phyloP scores from a whole-genome alignment of 2,797 vertebrate genomes.

The Chrysocyon brachyurus region DNA sequence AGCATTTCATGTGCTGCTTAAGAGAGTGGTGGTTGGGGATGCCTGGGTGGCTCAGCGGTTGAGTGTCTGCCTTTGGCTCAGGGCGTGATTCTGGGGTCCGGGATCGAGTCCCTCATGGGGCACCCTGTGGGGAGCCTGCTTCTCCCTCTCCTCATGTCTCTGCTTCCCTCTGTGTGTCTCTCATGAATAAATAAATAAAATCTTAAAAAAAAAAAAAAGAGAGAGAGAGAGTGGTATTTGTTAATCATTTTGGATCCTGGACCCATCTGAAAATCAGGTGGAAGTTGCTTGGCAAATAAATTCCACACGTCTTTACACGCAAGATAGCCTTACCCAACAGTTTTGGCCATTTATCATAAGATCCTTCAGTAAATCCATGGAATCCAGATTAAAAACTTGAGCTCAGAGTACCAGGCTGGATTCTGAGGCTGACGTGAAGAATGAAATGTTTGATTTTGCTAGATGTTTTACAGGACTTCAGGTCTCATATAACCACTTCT shows the following conservation, averaged over 20 bases:
- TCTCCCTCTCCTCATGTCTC: too few relatives aligned
- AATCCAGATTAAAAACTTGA: conserved; percentile 19
- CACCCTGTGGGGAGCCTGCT: too few relatives aligned
- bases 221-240: too few relatives aligned
- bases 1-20: background rate
- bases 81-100: too few relatives aligned
- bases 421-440: conserved; percentile 34
- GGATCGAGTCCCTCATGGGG: too few relatives aligned
- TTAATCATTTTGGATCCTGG: background rate
- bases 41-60: too few relatives aligned
- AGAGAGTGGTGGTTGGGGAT: background rate
- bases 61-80: too few relatives aligned
- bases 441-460: background rate
- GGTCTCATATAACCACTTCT: background rate
- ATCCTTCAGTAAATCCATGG: background rate
- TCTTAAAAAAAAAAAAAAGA: too few relatives aligned
- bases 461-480: background rate
- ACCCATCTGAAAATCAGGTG: background rate
- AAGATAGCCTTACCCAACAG: background rate
- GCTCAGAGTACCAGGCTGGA: background rate
- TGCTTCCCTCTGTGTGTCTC: too few relatives aligned
- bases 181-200: too few relatives aligned
- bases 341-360: background rate
- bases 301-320: background rate
- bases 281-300: conserved; percentile 15